These are phyloP conservation scores for Enhydra lutris DNA, from an alignment of 2,113 vertebrate genomes.

Conservation along the genomic window DNA sequence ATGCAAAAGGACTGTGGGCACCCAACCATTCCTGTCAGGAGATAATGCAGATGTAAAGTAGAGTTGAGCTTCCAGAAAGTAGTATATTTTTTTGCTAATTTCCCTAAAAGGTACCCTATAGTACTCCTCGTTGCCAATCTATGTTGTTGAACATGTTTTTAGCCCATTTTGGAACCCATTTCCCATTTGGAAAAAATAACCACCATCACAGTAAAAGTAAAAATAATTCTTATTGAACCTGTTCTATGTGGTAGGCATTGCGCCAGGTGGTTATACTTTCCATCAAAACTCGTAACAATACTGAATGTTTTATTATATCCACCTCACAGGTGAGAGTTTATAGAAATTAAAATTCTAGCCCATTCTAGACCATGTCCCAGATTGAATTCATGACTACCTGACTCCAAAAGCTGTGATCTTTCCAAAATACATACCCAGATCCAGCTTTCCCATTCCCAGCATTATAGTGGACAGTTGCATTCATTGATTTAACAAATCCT, in stretches of 20 bases:
- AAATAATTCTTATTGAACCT: neutral
- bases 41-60: slow-evolving; percentile 73
- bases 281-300: neutral
- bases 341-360: neutral
- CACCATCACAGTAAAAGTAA: neutral
- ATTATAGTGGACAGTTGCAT: accelerated
- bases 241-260: neutral
- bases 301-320: neutral
- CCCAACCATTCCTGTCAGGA: slow-evolving; percentile 65
- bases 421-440: neutral
- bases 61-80: slow-evolving; percentile 42
- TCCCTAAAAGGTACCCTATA: slow-evolving; percentile 29
- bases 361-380: neutral
- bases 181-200: slow-evolving; percentile 45
- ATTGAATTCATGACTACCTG: neutral
- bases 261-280: neutral
- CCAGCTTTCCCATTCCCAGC: neutral
- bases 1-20: slow-evolving; percentile 77
- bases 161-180: slow-evolving; percentile 44
- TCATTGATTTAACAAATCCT: neutral
- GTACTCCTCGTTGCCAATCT: neutral
- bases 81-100: slow-evolving; percentile 65
- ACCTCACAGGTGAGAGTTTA: neutral
- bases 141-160: neutral
- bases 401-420: neutral